phyloP scores from a whole-genome alignment of 2,113 vertebrate species.

The Alectura lathami region DNA sequence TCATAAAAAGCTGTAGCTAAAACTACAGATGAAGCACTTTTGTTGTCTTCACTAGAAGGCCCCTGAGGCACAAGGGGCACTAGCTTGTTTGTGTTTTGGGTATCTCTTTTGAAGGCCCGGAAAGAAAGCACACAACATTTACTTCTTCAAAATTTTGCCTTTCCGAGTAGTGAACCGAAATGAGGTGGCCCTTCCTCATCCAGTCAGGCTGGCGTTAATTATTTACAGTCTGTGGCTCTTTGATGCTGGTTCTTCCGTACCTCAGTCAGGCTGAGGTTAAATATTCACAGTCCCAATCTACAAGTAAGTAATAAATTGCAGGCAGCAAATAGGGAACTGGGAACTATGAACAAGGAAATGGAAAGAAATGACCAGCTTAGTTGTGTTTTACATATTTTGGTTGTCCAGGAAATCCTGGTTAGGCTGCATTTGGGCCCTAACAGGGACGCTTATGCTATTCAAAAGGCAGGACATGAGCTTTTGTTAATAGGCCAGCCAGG shows the following conservation, averaged over 20 bases:
- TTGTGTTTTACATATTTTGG: not conserved
- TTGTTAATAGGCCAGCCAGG: not conserved
- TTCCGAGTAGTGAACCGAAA: not conserved
- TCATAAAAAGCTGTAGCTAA: not conserved
- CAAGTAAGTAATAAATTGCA: not conserved
- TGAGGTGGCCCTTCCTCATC: not conserved
- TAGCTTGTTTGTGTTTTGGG: not conserved
- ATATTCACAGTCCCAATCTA: not conserved
- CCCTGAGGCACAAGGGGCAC: not conserved
- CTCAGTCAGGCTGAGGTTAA: not conserved
- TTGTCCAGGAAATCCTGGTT: conserved; percentile 25
- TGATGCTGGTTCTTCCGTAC: not conserved
- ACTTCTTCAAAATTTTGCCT: not conserved
- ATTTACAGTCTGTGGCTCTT: not conserved
- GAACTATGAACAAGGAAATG: not conserved
- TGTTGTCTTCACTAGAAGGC: not conserved
- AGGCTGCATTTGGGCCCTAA: not conserved
- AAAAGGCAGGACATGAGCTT: not conserved
- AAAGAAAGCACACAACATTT: not conserved
- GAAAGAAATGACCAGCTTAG: not conserved
- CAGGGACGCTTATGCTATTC: not conserved
- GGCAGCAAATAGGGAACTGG: not conserved
- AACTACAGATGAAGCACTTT: not conserved
- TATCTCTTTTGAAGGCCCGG: not conserved
- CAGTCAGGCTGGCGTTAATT: not conserved